Evolutionary conservation across 2,113 vertebrate species (phyloP).

Genomic region (Paraplagusia blochii): DNA sequence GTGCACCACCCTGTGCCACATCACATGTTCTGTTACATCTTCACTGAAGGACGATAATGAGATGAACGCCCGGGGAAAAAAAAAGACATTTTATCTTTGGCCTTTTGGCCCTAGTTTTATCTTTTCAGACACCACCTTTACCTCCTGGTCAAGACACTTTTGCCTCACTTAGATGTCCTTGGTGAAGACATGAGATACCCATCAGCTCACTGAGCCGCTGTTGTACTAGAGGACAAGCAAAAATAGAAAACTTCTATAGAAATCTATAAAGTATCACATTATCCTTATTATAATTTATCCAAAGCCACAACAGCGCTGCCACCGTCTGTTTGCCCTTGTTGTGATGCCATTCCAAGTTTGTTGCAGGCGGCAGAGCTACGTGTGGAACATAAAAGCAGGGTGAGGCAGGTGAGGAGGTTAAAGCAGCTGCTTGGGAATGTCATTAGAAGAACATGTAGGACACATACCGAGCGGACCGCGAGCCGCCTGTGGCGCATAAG

Average conservation of each 20-base stretch:
- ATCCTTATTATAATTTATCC: conserved; percentile 33
- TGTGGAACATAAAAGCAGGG: conserved; percentile 17
- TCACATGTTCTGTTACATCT: conserved; percentile 1
- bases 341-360: conserved; percentile 5
- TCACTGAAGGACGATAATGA: conserved; percentile 24
- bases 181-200: conserved; percentile 36
- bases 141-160: conserved; percentile 10
- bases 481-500: no score
- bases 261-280: conserved; percentile 50
- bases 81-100: background rate
- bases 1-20: conserved; percentile 10
- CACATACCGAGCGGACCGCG: background rate
- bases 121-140: conserved; percentile 5
- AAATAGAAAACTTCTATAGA: conserved; percentile 33
- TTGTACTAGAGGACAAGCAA: conserved; percentile 21
- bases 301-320: conserved; percentile 15
- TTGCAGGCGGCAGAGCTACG: conserved; percentile 10
- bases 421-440: conserved; percentile 28
- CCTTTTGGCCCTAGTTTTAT: background rate
- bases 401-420: conserved; percentile 7
- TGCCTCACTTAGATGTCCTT: conserved; percentile 28
- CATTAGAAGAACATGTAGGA: conserved; percentile 28
- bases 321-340: conserved; percentile 8
- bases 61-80: background rate
- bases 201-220: conserved; percentile 7